These are phyloP conservation scores for Aphis gossypii DNA, from an alignment of 1,140 invertebrate species.

Conservation along the genomic window DNA sequence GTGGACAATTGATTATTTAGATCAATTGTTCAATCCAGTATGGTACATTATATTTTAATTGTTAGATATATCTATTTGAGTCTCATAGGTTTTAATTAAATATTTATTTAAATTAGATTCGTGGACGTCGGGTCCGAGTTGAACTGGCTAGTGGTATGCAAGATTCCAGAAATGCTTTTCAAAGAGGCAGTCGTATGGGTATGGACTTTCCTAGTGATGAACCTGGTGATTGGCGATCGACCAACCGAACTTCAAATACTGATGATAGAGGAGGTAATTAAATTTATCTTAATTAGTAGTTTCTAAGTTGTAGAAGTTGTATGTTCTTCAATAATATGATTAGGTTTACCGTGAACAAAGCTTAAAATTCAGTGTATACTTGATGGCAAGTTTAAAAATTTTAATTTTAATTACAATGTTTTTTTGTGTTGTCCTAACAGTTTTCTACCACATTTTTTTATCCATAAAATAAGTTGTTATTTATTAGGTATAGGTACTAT, in stretches of 20 bases:
- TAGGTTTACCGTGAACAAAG: no score
- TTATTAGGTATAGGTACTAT: no score
- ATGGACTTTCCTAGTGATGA: conserved; percentile 47
- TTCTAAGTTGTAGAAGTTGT: background rate
- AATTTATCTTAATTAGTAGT: background rate
- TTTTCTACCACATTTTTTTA: background rate
- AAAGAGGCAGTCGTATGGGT: conserved; percentile 53
- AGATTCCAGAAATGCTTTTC: conserved; percentile 54
- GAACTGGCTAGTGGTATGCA: conserved; percentile 41
- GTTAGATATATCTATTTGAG: background rate
- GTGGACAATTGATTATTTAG: background rate
- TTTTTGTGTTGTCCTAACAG: background rate
- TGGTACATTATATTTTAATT: background rate
- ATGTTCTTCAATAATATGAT: no score
- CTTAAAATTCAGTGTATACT: no score
- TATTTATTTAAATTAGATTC: conserved; percentile 9
- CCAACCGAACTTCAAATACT: conserved; percentile 22
- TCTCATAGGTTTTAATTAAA: background rate
- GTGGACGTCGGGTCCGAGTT: conserved; percentile 47
- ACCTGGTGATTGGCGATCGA: conserved; percentile 53
- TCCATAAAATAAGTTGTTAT: background rate
- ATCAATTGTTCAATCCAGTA: conserved; percentile 39
- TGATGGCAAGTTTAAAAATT: no score
- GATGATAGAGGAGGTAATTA: conserved; percentile 51
- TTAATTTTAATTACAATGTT: no score